Base-by-base conservation (phyloP, 2,113 vertebrate species). In the Microtus montanus region DNA sequence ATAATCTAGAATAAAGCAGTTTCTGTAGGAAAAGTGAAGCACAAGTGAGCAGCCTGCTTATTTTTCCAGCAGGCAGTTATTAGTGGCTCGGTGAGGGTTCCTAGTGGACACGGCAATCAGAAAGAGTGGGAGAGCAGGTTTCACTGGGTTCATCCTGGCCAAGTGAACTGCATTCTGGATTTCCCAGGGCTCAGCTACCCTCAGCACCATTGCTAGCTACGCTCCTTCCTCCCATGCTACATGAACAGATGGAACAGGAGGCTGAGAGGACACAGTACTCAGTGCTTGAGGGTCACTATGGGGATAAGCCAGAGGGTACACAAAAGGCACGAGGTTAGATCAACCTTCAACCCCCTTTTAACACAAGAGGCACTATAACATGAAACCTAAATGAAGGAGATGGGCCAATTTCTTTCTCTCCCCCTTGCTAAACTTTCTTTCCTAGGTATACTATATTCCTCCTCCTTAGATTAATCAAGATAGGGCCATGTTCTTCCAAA, bases 401-500 rank as follows among this genome's bases (percentile, higher is more conserved):
- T 0, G n/a, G 63, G 79, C 73, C 11, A 2, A 28, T 13, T 44
- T 63, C 28, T 30, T 5, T 30, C 28, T 13, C 28, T 30, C 1
- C 6, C 92, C 61, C 49, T 86, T 24, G 68, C 54, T 92, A 75
- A 75, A 33, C 86, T 89, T 91, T 83, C 77, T 79, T 74, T 84
- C 26, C 33, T 75, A 54, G 73, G 64, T 20, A n/a, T 26, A 26
- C 35, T n/a, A 24, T 3, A 15, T 26, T 49, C 54, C 77, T 92
- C 54, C 73, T 92, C 83, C 30, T n/a, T 77, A 93, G 89, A 77
- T 35, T 58, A 63, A 79, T 68, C 52, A 90, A 28, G 41, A 47
- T 33, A 52, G 78, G 47, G 33, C 80, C 66, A 35, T 30, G 68
- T 58, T 90, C 47, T 30, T 38, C 44, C 38, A 89, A 90, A 95